A percentile compares a stretch with the other conserved stretches of the same genome.
Evolutionary conservation across 2,888 invertebrate species (phyloP).

Genomic region (Diarsia brunnea): DNA sequence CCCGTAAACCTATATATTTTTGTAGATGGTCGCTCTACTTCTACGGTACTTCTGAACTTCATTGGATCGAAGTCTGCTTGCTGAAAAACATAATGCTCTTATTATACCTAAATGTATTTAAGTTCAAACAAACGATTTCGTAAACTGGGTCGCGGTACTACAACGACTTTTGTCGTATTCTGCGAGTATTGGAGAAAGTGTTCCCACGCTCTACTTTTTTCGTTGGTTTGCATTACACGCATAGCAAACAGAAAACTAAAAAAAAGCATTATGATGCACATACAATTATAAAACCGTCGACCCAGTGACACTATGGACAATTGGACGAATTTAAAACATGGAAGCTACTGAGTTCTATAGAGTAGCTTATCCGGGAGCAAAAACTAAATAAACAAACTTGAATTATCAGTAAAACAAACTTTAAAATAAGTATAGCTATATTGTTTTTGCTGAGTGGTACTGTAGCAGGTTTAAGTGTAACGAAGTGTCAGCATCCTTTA

Average conservation of each 20-base stretch:
- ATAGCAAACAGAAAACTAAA: slow-evolving; percentile 50
- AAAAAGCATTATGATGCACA: slow-evolving; percentile 34
- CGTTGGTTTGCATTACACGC: slow-evolving; percentile 44
- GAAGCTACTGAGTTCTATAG: slow-evolving; percentile 8
- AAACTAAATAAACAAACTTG: not conserved
- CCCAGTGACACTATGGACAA: slow-evolving; percentile 45
- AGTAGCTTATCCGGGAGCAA: slow-evolving; percentile 1
- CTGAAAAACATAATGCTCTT: slow-evolving; percentile 81
- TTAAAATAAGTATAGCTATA: not conserved
- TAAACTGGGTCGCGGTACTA: slow-evolving; percentile 47
- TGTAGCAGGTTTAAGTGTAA: too few relatives aligned
- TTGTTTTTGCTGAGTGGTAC: not conserved
- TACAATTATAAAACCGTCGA: slow-evolving; percentile 40
- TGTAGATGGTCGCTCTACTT: slow-evolving; percentile 98
- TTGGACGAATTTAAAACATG: slow-evolving; percentile 23
- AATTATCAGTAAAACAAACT: slow-evolving; percentile 7
- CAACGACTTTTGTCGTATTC: slow-evolving; percentile 58
- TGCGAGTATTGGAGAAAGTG: slow-evolving; percentile 68
- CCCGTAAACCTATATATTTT: slow-evolving; percentile 99
- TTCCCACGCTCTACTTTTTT: slow-evolving; percentile 77
- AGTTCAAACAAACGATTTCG: slow-evolving; percentile 31
- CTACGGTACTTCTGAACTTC: slow-evolving; percentile 95
- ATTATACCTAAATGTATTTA: not conserved
- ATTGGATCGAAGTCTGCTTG: slow-evolving; percentile 94
- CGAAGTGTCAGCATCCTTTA: not conserved